Conservation (phyloP, 1,140 invertebrate genomes). For the Temnothorax longispinosus region DNA sequence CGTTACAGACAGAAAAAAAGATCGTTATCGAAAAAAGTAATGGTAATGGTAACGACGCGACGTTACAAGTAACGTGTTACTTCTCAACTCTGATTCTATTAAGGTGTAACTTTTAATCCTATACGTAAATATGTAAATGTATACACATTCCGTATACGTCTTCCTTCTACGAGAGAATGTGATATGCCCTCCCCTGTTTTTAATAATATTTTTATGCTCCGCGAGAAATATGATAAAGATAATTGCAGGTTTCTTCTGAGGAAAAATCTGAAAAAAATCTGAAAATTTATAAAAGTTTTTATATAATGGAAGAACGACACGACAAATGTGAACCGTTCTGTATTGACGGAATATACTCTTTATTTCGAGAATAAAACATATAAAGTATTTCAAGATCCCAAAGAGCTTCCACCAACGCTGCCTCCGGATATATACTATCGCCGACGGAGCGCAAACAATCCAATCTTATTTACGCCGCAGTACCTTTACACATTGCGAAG, state of each 20-base stretch:
- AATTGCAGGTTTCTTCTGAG: neutral
- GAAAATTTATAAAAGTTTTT: neutral
- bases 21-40: too few species aligned
- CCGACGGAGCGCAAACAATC: slow-evolving; percentile 24
- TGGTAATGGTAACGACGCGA: too few species aligned
- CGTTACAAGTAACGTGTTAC: too few species aligned
- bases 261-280: neutral
- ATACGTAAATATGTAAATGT: neutral
- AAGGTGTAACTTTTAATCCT: neutral
- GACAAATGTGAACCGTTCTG: neutral
- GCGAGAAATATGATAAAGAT: neutral
- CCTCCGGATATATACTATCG: slow-evolving; percentile 1
- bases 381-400: neutral
- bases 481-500: neutral
- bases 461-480: slow-evolving; percentile 18
- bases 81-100: neutral
- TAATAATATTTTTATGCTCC: neutral
- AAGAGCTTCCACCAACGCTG: neutral
- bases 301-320: too few species aligned
- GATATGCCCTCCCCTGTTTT: neutral
- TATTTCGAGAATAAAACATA: neutral
- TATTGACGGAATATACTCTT: neutral
- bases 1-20: too few species aligned
- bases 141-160: neutral
- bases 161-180: neutral